phyloP scores from a whole-genome alignment of 2,113 vertebrate genomes.

The Nymphicus hollandicus region DNA sequence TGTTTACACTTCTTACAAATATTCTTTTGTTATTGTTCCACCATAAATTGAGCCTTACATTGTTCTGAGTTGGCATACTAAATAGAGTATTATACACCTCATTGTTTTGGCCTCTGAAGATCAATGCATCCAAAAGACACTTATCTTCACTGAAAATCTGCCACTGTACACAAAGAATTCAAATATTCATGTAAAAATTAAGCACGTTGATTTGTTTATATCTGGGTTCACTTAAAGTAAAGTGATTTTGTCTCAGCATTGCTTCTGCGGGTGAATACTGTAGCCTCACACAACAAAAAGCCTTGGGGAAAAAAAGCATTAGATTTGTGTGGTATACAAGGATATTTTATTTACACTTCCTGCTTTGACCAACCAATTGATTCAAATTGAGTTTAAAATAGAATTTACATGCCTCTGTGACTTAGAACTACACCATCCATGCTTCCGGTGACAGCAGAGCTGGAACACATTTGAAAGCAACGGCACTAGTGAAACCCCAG shows the following conservation, averaged over 20 bases:
- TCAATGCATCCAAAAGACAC: not conserved
- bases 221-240: not conserved
- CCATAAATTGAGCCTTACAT: not conserved
- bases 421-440: not conserved
- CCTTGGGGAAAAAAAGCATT: not conserved
- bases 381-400: not conserved
- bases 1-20: not conserved
- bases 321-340: not conserved
- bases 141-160: not conserved
- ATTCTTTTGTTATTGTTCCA: not conserved
- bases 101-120: not conserved
- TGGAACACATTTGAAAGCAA: not conserved
- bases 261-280: not conserved
- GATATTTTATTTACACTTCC: not conserved
- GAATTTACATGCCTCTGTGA: not conserved
- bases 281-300: not conserved
- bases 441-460: not conserved
- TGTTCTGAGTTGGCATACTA: not conserved
- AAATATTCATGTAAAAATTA: not conserved
- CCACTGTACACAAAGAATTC: not conserved
- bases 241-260: not conserved
- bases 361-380: not conserved
- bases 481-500: not conserved
- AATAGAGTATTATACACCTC: not conserved
- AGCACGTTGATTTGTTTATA: not conserved